Base-by-base conservation (phyloP, 2,797 vertebrate species). In the Cyclura pinguis region DNA sequence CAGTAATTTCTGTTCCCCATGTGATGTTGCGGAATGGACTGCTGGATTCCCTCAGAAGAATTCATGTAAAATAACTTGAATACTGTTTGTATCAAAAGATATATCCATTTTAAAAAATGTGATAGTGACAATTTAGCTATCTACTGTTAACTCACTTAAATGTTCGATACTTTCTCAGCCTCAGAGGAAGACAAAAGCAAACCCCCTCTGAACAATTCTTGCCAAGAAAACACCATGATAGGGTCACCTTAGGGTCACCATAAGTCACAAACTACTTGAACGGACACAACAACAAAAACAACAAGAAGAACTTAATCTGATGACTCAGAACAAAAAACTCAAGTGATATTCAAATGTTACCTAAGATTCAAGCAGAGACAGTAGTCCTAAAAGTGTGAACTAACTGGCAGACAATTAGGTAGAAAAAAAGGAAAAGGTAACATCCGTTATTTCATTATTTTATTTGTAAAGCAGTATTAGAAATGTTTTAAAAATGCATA, bases 301-400 rank as follows among this genome's bases (percentile, higher is more conserved):
- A 62, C 59, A n/a, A n/a, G 32, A 84, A 78, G 42, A 84, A 78
- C 22, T 88, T 74, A 69, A 62, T 83, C 32, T 42, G 13, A 35
- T 88, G 50, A 50, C 38, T 72, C 85, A 55, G 82, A 69, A 78
- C 67, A 27, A 62, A 89, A 85, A 89, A 14, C 62, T 55, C 78
- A 67, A 72, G 67, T 64, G 85, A 35, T 82, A 74, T 72, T 85
- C n/a, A 59, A 59, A 80, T 73, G 13, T 47, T 59, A 47, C 47
- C 64, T 73, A 3, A 57, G 27, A 80, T 20, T 80, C 4, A 62
- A 62, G 35, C 50, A 80, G 35, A 85, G 50, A 16, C 35, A 83
- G 64, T 74, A 50, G 18, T 83, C 55, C 42, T 6, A 72, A 62
- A 84, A 32, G 35, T 64, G 80, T 62, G 38, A 89, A 89, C 38